Percentiles rank a stretch among this genome's conserved stretches.
phyloP scores from a whole-genome alignment of 2,888 invertebrate species.

The Ptilodon capucinus region DNA sequence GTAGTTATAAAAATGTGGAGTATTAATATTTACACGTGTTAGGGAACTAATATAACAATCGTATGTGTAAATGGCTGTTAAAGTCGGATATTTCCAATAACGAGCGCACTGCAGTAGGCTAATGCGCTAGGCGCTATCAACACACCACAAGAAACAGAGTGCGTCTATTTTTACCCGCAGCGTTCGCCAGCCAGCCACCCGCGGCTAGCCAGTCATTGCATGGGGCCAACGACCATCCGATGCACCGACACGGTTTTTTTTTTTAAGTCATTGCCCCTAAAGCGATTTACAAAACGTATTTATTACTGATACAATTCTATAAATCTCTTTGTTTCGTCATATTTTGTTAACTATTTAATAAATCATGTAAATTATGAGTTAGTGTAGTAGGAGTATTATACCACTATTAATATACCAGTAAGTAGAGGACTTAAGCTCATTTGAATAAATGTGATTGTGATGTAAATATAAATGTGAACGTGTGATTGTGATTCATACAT shows the following conservation, averaged over 20 bases:
- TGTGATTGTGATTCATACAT: constrained; percentile 17
- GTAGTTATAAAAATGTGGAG: too few relatives aligned
- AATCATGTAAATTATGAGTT: too few relatives aligned
- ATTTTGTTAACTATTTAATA: not conserved
- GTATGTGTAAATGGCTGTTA: too few relatives aligned
- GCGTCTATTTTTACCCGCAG: constrained; percentile 65
- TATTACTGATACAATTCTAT: constrained; percentile 13
- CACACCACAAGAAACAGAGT: constrained; percentile 41
- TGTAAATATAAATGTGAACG: too few relatives aligned
- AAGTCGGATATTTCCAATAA: too few relatives aligned
- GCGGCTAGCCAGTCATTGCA: constrained; percentile 51
- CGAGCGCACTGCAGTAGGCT: constrained; percentile 13
- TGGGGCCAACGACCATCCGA: constrained; percentile 65
- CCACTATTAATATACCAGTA: too few relatives aligned
- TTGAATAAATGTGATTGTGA: not conserved
- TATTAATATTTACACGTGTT: too few relatives aligned
- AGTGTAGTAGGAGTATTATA: not conserved
- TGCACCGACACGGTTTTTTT: constrained; percentile 63
- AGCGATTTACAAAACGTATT: constrained; percentile 34
- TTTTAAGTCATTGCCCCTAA: constrained; percentile 67
- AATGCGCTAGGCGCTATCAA: constrained; percentile 23
- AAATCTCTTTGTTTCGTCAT: not conserved
- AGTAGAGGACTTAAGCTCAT: too few relatives aligned
- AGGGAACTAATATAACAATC: too few relatives aligned
- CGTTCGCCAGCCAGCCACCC: constrained; percentile 21